Conservation (phyloP, 2,113 vertebrate species). For the Alligator mississippiensis region DNA sequence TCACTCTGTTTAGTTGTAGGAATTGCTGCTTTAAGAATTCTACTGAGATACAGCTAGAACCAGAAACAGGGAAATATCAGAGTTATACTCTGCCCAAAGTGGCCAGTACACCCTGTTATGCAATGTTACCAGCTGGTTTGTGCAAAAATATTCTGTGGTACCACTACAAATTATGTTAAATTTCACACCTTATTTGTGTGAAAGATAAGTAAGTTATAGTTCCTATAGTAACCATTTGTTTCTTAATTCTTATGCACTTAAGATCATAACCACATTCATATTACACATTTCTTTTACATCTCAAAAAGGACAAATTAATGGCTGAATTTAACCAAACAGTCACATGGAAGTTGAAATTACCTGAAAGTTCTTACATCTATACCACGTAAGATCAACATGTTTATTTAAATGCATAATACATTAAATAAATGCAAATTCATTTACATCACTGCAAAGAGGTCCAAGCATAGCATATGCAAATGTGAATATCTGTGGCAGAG, state of each 20-base stretch:
- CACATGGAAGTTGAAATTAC: not conserved
- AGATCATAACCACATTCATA: rapidly evolving
- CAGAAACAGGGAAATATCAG: not conserved
- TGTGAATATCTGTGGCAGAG: not conserved
- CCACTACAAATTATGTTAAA: not conserved
- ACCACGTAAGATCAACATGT: rapidly evolving
- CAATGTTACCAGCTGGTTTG: not conserved
- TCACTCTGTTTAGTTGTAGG: no score
- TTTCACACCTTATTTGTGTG: not conserved
- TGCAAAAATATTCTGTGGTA: not conserved
- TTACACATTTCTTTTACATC: no score
- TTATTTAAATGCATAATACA: not conserved
- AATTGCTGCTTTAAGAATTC: not conserved
- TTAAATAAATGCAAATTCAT: not conserved
- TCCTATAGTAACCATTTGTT: not conserved
- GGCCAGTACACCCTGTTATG: not conserved
- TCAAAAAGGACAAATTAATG: not conserved
- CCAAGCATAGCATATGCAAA: not conserved
- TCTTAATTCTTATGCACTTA: not conserved
- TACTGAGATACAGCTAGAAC: not conserved
- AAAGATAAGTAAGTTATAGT: not conserved
- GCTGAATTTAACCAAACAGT: not conserved
- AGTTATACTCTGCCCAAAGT: not conserved
- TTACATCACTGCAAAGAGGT: not conserved
- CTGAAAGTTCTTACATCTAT: not conserved